Conservation (phyloP, 2,797 vertebrate species). For the Anguilla marmorata region DNA sequence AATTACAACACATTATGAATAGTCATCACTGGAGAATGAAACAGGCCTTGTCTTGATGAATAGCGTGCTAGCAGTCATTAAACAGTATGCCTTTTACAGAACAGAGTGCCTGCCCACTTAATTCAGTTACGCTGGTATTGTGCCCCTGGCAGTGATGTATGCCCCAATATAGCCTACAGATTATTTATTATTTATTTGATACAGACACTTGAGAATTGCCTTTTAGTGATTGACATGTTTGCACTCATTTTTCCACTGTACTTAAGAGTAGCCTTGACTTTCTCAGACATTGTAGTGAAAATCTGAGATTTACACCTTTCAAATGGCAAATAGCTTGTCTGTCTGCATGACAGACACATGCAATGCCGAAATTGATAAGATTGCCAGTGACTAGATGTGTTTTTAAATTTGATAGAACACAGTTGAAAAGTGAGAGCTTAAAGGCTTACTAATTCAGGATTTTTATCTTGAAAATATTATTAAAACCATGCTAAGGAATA, state of each 20-base stretch:
- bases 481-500: too few species aligned
- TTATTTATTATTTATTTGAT: conserved; percentile 1
- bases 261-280: background rate
- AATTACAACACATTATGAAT: conserved; percentile 11
- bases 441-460: too few species aligned
- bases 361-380: background rate
- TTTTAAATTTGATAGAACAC: background rate
- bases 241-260: background rate
- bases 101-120: background rate
- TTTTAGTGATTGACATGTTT: background rate
- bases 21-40: background rate
- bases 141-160: background rate
- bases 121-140: background rate
- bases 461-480: too few species aligned
- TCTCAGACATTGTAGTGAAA: background rate
- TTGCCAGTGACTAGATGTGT: background rate
- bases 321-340: background rate
- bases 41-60: background rate
- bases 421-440: background rate
- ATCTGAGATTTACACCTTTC: conserved; percentile 3
- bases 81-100: background rate
- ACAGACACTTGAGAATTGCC: background rate
- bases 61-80: conserved; percentile 1
- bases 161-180: background rate
- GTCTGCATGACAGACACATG: background rate